Evolutionary conservation across 2,888 invertebrate genomes (phyloP), one percentile per base, ranked within the genome.

Genomic region (Kryphioiulus occultus): DNA sequence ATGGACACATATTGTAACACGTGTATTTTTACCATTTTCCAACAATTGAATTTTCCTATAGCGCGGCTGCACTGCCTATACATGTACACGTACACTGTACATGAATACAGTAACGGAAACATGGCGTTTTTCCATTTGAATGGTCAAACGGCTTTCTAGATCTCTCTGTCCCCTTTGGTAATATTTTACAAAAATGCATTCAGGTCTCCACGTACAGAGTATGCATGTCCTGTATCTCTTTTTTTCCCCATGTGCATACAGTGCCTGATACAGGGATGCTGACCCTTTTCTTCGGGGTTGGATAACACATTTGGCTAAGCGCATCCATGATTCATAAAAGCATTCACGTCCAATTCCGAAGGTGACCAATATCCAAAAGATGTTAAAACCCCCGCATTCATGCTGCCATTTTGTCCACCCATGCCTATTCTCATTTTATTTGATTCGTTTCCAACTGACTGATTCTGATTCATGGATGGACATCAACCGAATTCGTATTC

Each of bases 381-480:
- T 83, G 83, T 83, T 83, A 39, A 83, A 35, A 39, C 39, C 39
- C 35, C 39, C 30, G 83, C 39, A 39, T 83, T 83, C 39, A 83
- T 59, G 59, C n/a, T 59, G 39, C 83, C 83, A 83, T 83, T 35
- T 83, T 39, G n/a, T 83, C 83, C 35, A 83, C n/a, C 30, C 39
- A 39, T 83, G 32, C 39, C 32, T 22, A 59, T 59, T 59, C 32
- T n/a, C 83, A 83, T 83, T 35, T 83, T 39, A 39, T 83, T 39
- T 32, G 39, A 35, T 83, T 83, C 83, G 10, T 83, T 83, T 83
- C 83, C 83, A 83, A 35, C 39, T 83, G 83, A 83, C 32, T 39
- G 83, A 83, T 83, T 83, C 83, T 83, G 83, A 83, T 83, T 83
- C 83, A 83, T 83, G 83, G 39, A 39, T 32, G 83, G 83, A 83